Percentiles rank a stretch among this genome's conserved stretches.
Conservation (phyloP, 2,113 vertebrate species). For the Planiliza haematocheilus region DNA sequence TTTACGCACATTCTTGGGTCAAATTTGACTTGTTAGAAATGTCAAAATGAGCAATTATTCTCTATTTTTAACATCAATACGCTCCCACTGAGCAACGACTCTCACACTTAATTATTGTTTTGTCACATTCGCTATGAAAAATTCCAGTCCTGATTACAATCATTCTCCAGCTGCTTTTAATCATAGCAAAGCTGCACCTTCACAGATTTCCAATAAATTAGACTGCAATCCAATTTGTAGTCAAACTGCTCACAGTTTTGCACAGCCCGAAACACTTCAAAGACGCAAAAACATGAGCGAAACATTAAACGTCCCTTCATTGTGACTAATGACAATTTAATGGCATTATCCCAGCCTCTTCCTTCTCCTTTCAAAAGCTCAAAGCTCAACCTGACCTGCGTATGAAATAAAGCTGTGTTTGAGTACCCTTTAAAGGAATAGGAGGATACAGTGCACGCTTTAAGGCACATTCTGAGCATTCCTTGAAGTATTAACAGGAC, state of each 20-base stretch:
- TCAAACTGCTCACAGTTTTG: too few species aligned
- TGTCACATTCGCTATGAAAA: too few species aligned
- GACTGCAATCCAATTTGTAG: neutral
- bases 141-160: too few species aligned
- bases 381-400: neutral
- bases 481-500: conserved; percentile 45
- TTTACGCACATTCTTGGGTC: neutral
- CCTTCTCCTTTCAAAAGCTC: neutral
- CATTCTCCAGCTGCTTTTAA: neutral
- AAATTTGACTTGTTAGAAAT: neutral
- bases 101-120: neutral
- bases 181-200: neutral
- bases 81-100: neutral
- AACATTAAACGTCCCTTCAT: conserved; percentile 2
- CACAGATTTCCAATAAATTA: neutral
- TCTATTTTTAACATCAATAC: neutral
- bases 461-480: conserved; percentile 57
- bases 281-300: neutral
- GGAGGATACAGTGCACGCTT: neutral
- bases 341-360: neutral
- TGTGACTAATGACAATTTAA: neutral
- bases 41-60: neutral
- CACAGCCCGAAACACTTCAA: neutral
- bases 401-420: conserved; percentile 16
- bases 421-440: conserved; percentile 58